phyloP scores from a whole-genome alignment of 2,797 vertebrate genomes.

The Dallia pectoralis region DNA sequence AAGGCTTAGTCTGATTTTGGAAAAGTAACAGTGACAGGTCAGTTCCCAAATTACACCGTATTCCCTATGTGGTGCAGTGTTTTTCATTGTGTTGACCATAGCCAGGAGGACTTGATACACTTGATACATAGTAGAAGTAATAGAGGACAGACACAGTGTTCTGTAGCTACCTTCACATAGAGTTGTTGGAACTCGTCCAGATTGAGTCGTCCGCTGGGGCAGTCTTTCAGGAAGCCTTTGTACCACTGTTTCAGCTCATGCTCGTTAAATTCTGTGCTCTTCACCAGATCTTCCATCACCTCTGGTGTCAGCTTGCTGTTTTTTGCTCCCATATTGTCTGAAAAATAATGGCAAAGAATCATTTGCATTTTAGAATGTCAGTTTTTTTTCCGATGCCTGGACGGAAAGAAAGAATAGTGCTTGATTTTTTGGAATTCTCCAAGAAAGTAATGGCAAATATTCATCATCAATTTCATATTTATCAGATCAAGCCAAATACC shows the following conservation, averaged over 20 bases:
- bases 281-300: slow-evolving; percentile 90
- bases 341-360: slow-evolving; percentile 22
- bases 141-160: slow-evolving; percentile 8
- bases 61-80: background rate
- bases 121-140: background rate
- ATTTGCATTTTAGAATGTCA: background rate
- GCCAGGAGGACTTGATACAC: background rate
- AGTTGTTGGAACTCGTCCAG: slow-evolving; percentile 89
- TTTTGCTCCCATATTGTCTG: slow-evolving; percentile 87
- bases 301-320: slow-evolving; percentile 91
- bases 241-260: slow-evolving; percentile 92
- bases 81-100: background rate
- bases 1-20: background rate
- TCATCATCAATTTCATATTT: background rate
- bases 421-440: background rate
- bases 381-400: background rate
- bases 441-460: background rate
- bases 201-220: slow-evolving; percentile 85
- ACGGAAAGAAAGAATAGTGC: background rate
- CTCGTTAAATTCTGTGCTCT: slow-evolving; percentile 90
- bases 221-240: slow-evolving; percentile 93
- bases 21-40: background rate
- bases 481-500: background rate
- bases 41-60: background rate
- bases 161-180: slow-evolving; percentile 82